Evolutionary conservation across 2,797 vertebrate genomes (phyloP), one percentile per base, ranked within the genome.

Genomic region (Pogoniulus pusillus): DNA sequence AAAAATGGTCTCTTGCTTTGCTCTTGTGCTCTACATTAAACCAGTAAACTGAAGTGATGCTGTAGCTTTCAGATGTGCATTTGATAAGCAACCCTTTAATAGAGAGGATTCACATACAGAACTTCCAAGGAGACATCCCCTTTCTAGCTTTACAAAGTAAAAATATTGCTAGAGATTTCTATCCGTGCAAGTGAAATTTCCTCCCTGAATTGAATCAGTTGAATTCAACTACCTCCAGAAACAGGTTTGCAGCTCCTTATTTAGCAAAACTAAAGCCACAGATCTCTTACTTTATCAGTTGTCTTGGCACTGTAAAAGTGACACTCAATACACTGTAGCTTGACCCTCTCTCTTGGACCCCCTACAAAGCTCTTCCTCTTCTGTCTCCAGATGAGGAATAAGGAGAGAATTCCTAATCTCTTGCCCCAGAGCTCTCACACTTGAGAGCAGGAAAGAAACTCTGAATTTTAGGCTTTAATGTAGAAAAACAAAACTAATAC

Each of bases 401-500:
- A 72, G 32, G 51, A 51, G 9, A 54, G 18, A 19, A 57, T 37
- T 74, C 72, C 47, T 65, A 20, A 30, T 47, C 17, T 55, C 26
- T 51, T 69, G 53, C 34, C 34, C 35, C 16, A 15, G 27, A n/a
- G 19, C 45, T 69, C 54, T 43, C 68, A 39, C 63, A 77, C 63
- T 45, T 35, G 6, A 60, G 3, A 35, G 29, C 19, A 71, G 14
- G 22, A 82, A 76, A 72, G 17, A 35, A 79, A 66, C 16, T 45
- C 41, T 7, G 12, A 76, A 35, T 26, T 24, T 9, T 13, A 9
- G n/a, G 10, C 43, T 81, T 81, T 75, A 85, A 41, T 30, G 54
- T 1, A 5, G 1, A 2, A 3, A 16, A 17, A 11, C 27, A 43
- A 29, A 47, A 8, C 16, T n/a, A 43, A 23, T 34, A 59, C 19